Evolutionary conservation across 2,888 invertebrate genomes (phyloP), one percentile per base, ranked within the genome.

Genomic region (Ormyrus rosae): DNA sequence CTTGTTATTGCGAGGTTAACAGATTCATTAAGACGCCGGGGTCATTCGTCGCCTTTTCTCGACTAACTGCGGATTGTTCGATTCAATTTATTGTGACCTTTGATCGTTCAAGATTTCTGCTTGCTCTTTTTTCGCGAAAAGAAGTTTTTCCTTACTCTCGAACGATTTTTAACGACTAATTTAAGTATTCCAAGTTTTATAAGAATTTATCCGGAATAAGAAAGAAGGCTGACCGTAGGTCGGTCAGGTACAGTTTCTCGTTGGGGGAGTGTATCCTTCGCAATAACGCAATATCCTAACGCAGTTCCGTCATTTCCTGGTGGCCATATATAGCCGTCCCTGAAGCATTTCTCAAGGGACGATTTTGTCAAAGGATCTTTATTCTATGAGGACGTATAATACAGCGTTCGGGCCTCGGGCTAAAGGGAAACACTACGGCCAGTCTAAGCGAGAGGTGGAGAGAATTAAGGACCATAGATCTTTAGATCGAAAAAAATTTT

Each of bases 351-450:
- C 90, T 88, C 90, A 84, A 82, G 90, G 88, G 90, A 90, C 86
- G 86, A 89, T 90, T 91, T 90, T 90, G 90, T 91, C 90, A 91
- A 90, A 91, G 90, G 90, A 90, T 90, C 90, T 90, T 90, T 90
- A 90, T 90, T 89, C 90, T 86, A 88, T 86, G 88, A 87, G 88
- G 86, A 89, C 88, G 87, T 89, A 89, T 90, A 90, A 89, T 90
- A 90, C 85, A 86, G 88, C 86, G 88, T 87, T 85, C 81, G 83
- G 85, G 87, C 90, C 83, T 82, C 80, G 86, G 89, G 87, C 83
- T 82, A 83, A 82, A 85, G 86, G 87, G 90, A 90, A 90, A 89
- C 86, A 87, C 86, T 87, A 88, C 86, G 86, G 82, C 84, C 83
- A 81, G 76, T 58, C 48, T 55, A 55, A 61, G 64, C 63, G 45